Conservation (phyloP, 2,888 invertebrate species). For the Orthosia incerta region DNA sequence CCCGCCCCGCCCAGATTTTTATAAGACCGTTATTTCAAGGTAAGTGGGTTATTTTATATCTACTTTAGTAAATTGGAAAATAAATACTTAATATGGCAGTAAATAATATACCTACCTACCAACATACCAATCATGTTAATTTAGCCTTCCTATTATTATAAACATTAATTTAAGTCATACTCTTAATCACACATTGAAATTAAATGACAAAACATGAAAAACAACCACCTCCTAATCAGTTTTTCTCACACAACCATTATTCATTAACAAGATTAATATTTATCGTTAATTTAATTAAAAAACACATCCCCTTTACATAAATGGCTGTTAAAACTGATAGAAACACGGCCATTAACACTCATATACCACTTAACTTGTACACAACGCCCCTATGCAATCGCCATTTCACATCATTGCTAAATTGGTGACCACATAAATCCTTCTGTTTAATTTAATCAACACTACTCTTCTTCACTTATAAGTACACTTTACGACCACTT, state of each 20-base stretch:
- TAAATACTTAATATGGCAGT: too few relatives aligned
- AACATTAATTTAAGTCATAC: neutral
- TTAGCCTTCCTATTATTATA: too few relatives aligned
- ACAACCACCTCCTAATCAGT: conserved; percentile 18
- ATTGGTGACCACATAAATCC: conserved; percentile 88
- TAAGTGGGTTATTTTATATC: too few relatives aligned
- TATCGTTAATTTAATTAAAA: conserved; percentile 63
- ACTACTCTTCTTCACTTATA: conserved; percentile 82
- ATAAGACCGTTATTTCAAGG: too few relatives aligned
- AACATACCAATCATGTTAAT: too few relatives aligned
- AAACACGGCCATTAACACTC: conserved; percentile 71
- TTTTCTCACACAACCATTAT: conserved; percentile 45
- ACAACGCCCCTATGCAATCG: conserved; percentile 82
- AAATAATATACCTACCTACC: too few relatives aligned
- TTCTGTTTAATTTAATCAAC: conserved; percentile 90
- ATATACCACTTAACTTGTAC: conserved; percentile 79
- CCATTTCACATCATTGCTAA: conserved; percentile 89
- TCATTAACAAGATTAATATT: conserved; percentile 55
- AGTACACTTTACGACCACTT: conserved; percentile 76
- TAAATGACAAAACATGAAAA: conserved; percentile 8
- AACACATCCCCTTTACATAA: conserved; percentile 57
- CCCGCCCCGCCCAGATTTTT: too few relatives aligned
- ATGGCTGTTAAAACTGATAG: conserved; percentile 62
- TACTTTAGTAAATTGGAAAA: too few relatives aligned
- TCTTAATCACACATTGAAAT: conserved; percentile 5